Evolutionary conservation across 2,113 vertebrate species (phyloP), one percentile per base, ranked within the genome.

Genomic region (Phalacrocorax brasilianus): DNA sequence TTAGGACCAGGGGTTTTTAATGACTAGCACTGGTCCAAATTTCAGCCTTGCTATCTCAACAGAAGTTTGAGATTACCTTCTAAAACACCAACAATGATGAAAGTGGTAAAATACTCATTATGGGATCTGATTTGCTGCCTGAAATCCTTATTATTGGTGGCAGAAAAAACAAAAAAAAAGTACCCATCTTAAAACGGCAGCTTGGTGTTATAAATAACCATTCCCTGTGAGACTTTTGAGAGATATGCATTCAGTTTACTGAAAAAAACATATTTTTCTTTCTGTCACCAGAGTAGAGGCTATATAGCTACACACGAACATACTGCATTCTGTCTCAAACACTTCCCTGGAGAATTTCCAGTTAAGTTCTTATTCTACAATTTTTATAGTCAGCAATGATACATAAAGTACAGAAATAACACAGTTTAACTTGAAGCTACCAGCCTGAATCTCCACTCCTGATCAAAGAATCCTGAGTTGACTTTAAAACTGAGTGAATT

Each of bases 331-430:
- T 91, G 75, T 83, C 66, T 96, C 78, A 89, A 79, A 94, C 66
- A 59, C n/a, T 93, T 89, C 95, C 88, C 82, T 58, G 33, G 93
- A 97, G 92, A 96, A 94, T 97, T 95, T 97, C 79, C 73, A 52
- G 88, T 95, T 80, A 95, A 71, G 67, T 77, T 97, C 92, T 89
- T 71, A 92, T 95, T 89, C 88, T 67, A 77, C 87, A 53, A 67
- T 88, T 87, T 95, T 95, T 95, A 93, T 72, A 88, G 86, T 81
- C 85, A 71, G 65, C 1, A 0, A 78, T 49, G 53, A 79, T 79
- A 92, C 62, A 82, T 93, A 74, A 91, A 89, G 45, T 75, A 94
- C 74, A 88, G 85, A 93, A 97, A 89, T 95, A 94, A 93, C 52
- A 89, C 44, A 66, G 77, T 91, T 95, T 94, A 95, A 93, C 91